Base-by-base conservation (phyloP, 2,888 invertebrate genomes). In the Papilio gigon region DNA sequence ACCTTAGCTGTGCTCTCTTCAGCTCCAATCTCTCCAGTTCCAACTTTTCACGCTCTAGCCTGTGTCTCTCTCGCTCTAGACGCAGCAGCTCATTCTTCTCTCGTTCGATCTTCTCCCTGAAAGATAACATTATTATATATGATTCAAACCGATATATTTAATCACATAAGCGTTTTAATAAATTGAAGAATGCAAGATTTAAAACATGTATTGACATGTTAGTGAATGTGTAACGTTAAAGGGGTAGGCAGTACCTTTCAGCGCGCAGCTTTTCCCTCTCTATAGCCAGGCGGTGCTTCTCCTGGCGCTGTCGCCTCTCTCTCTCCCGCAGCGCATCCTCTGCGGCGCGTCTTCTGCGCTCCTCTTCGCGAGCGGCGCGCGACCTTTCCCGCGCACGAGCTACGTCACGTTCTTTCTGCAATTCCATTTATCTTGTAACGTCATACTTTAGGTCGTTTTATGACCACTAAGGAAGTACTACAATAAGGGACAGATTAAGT, bases 61-160 rank as follows among this genome's bases (percentile, higher is more conserved):
- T 94, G 80, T 97, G 97, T 61, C 97, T 93, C 83, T 98, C 98
- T 17, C 97, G 93, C 83, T 98, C 97, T 73, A 97, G 84, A 64
- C 96, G 94, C 74, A 98, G 89, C 27, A 98, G 85, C 81, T 98
- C 97, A 17, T 96, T 95, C 86, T 97, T 97, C 82, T 98, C 97
- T 3, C 96, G 94, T 82, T 98, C 98, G 65, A 98, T 95, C 75
- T 95, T 95, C 78, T 97, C 97, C 25, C 97, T 92, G 77, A 30
- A 71, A 35, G 22, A 35, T 37, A 47, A 47, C 14, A 17, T 20
- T 9, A 12, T 47, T 2, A 47, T 47, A 47, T 47, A 9, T n/a
- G n/a, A n/a, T n/a, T n/a, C n/a, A n/a, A n/a, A n/a, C n/a, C n/a
- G n/a, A n/a, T n/a, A n/a, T n/a, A n/a, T n/a, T n/a, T n/a, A n/a